These are phyloP conservation scores for Zaprionus camerounensis DNA, from an alignment of 1,140 invertebrate species.

Conservation along the genomic window DNA sequence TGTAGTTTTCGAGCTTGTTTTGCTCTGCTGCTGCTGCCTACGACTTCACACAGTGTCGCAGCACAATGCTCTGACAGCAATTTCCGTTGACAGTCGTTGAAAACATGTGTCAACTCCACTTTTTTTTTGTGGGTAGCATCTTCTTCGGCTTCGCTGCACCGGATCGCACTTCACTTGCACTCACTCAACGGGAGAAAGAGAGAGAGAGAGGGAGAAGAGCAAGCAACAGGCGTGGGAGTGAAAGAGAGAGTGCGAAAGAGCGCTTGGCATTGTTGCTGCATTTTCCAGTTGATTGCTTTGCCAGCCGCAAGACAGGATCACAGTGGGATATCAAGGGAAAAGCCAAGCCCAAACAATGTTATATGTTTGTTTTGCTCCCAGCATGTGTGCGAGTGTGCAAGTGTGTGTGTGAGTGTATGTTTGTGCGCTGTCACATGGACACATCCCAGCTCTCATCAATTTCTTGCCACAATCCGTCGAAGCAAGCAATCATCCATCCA, in stretches of 20 bases:
- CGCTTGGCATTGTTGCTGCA: conserved; percentile 56
- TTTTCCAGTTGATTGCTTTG: conserved; percentile 75
- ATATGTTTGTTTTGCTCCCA: conserved; percentile 40
- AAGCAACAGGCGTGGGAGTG: conserved; percentile 17
- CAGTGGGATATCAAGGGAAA: conserved; percentile 21
- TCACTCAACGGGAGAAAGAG: conserved; percentile 32
- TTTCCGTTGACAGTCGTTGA: conserved; percentile 67
- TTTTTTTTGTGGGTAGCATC: conserved; percentile 24
- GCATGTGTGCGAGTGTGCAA: conserved; percentile 6
- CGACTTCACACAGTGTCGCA: conserved; percentile 31
- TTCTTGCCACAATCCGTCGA: conserved; percentile 38
- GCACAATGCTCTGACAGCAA: conserved; percentile 59
- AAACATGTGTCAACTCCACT: conserved; percentile 49
- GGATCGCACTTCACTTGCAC: conserved; percentile 68
- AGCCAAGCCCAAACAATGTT: conserved; percentile 42
- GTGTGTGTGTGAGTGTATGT: conserved; percentile 3
- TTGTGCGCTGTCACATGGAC: conserved; percentile 44
- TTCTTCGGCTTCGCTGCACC: conserved; percentile 20
- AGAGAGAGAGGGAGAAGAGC: not conserved
- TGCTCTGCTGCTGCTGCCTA: conserved; percentile 4
- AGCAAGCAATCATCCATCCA: conserved; percentile 6
- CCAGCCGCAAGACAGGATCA: conserved; percentile 42
- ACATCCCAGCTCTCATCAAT: conserved; percentile 67
- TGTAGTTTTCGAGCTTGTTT: not conserved
- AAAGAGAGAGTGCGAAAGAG: conserved; percentile 27